Base-by-base conservation (phyloP, 2,797 vertebrate species). In the Oreonectes daqikongensis region DNA sequence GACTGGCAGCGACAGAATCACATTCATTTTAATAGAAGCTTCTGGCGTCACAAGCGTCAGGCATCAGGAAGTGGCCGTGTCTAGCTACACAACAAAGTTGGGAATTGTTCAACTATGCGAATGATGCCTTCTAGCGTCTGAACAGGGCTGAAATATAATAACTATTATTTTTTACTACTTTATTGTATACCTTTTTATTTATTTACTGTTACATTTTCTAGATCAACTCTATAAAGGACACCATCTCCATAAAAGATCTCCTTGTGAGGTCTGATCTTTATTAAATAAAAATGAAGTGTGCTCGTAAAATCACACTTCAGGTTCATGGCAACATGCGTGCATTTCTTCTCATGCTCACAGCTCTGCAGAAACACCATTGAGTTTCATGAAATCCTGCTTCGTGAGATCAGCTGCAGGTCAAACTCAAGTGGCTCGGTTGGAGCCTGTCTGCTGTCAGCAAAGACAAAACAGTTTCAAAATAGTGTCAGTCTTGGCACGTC, bases 361-460 rank as follows among this genome's bases (percentile, higher is more conserved):
- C 18, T 57, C 24, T 18, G 38, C 10, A n/a, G n/a, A n/a, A n/a
- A n/a, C n/a, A n/a, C n/a, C n/a, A 20, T 44, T 2, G 32, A 44
- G 7, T 59, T 52, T 65, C 44, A 26, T 59, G 40, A 67, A 68
- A 20, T 50, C 26, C 69, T 44, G 35, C 42, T 38, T 42, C 52
- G 2, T 46, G 60, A 8, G 66, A 46, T 42, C 72, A 18, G 53
- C 48, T 15, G 11, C 68, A 42, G 22, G 30, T 72, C 61, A 65
- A 0, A 5, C 38, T 80, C 28, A 72, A 60, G 32, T 10, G 24
- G 44, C 32, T 69, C 63, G 53, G 44, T 67, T 42, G 61, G 42
- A 68, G 40, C 44, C 64, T 53, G 65, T 64, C 32, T 69, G 12
- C 53, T 68, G 50, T 60, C 64, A 66, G 42, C 64, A 14, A 65